Base-by-base conservation (phyloP, 1,140 invertebrate genomes). In the Euura saliciscinereae region DNA sequence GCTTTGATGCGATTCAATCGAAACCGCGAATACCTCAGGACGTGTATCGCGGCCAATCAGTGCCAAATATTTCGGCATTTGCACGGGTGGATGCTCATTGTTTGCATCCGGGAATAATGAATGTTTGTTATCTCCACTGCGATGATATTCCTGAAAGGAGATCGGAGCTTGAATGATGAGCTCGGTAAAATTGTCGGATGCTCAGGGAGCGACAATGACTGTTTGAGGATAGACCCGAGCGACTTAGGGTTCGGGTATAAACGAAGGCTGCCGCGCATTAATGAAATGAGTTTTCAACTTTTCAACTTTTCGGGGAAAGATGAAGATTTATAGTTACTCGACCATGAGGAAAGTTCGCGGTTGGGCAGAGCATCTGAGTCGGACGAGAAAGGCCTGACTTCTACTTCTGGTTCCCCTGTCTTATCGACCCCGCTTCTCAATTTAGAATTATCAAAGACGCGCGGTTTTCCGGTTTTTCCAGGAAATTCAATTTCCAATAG, bases 221-320 rank as follows among this genome's bases (percentile, higher is more conserved):
- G 28, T 28, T 28, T 28, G 28, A 28, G 28, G 28, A 28, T 28
- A 28, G 28, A 28, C 28, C 28, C 28, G 28, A 28, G 28, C 28
- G 28, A 28, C 28, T 28, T 28, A 28, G 28, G 28, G 28, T 28
- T 1, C 28, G 28, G 28, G 28, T 28, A 28, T 28, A 28, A 28
- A 28, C 28, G 28, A 28, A 28, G 28, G 28, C 28, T 28, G 28
- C 28, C 10, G 51, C 5, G 51, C 51, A 59, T 59, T 59, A 59
- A 59, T 59, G 51, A 59, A 59, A 59, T 59, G 51, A 59, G 51
- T 59, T 59, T 59, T 59, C 51, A 59, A 59, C 51, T 59, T 6
- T 8, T 59, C 51, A 59, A 59, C 8, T 59, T n/a, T 59, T 59
- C 28, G 51, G 10, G 8, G 8, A n/a, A 59, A n/a, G 51, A 59